phyloP scores from a whole-genome alignment of 2,113 vertebrate genomes.

The Carassius gibelio region DNA sequence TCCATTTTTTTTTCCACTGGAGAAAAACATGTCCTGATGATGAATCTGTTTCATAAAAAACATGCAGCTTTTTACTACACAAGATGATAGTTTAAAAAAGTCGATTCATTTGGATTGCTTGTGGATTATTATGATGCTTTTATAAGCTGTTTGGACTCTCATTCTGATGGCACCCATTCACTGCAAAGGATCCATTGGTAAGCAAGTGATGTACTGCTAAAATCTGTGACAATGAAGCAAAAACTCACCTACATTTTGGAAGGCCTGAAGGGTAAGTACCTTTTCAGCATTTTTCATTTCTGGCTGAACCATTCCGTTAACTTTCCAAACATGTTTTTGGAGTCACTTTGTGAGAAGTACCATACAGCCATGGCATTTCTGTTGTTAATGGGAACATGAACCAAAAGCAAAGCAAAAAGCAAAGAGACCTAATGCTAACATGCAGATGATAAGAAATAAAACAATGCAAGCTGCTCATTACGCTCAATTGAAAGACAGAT shows the following conservation, averaged over 20 bases:
- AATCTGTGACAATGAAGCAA: not conserved
- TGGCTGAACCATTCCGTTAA: not conserved
- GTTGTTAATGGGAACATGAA: not conserved
- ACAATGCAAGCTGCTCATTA: conserved; percentile 22
- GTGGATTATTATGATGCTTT: not conserved
- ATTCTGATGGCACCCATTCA: not conserved
- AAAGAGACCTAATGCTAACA: not conserved
- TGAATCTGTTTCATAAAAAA: not conserved
- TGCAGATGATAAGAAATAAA: conserved; percentile 19
- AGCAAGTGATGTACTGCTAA: not conserved
- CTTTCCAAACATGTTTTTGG: not conserved
- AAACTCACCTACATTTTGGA: not conserved
- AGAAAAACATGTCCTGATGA: not conserved
- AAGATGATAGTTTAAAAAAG: not conserved
- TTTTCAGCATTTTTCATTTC: not conserved
- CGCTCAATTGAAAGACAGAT: not conserved
- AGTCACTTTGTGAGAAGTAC: not conserved
- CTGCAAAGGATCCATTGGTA: not conserved
- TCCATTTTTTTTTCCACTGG: not conserved
- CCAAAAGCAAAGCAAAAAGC: not conserved
- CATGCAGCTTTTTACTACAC: not conserved
- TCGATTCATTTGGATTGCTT: too few relatives aligned
- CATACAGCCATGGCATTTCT: not conserved
- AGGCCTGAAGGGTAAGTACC: not conserved
- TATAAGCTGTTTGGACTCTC: not conserved